A percentile compares a stretch with the other conserved stretches of the same genome.
Conservation (phyloP, 2,797 vertebrate species). For the Danio kyathit region DNA sequence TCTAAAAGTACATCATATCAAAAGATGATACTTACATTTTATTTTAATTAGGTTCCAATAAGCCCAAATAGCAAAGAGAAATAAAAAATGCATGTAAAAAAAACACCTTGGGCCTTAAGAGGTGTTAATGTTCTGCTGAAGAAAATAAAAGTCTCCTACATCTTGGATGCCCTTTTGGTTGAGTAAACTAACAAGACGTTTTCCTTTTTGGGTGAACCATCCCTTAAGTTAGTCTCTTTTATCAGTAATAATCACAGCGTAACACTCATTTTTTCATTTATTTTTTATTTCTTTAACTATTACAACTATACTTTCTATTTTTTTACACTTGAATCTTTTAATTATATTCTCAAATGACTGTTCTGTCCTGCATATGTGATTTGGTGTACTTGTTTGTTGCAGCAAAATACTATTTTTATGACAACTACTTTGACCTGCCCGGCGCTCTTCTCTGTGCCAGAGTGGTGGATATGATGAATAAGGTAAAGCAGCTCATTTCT, state of each 20-base stretch:
- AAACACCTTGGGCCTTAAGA: too few species aligned
- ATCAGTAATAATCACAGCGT: not conserved
- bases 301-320: not conserved
- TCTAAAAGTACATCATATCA: too few species aligned
- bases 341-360: not conserved
- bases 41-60: too few species aligned
- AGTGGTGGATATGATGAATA: slow-evolving; percentile 89
- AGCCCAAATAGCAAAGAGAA: too few species aligned
- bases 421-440: slow-evolving; percentile 97
- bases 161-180: too few species aligned
- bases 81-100: too few species aligned
- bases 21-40: too few species aligned
- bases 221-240: not conserved
- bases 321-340: not conserved
- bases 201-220: too few species aligned
- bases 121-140: too few species aligned
- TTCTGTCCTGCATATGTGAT: not conserved
- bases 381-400: slow-evolving; percentile 63
- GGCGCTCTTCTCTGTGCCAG: slow-evolving; percentile 91
- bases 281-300: not conserved
- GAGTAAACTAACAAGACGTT: too few species aligned
- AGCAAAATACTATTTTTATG: slow-evolving; percentile 97
- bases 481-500: slow-evolving; percentile 76
- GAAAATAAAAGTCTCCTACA: too few species aligned
- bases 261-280: not conserved